Evolutionary conservation across 2,113 vertebrate species (phyloP).

Genomic region (Corythornis vintsioides): DNA sequence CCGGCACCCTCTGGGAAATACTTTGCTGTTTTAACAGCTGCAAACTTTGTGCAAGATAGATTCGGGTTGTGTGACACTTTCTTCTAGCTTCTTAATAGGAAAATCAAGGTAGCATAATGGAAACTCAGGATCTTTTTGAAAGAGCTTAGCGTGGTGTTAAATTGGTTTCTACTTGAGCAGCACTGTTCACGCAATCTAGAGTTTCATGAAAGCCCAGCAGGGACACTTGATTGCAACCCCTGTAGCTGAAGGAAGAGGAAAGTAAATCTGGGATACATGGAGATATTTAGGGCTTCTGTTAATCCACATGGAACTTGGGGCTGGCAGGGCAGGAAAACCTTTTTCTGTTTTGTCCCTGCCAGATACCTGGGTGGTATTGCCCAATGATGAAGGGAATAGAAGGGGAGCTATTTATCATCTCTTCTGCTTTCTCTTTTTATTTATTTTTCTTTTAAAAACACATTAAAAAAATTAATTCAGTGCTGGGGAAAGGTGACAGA

Average conservation of each 20-base stretch:
- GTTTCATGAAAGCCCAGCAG: background rate
- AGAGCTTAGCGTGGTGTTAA: background rate
- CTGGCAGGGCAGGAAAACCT: background rate
- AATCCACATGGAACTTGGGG: background rate
- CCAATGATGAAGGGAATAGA: background rate
- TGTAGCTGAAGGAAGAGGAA: background rate
- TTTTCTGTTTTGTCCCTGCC: background rate
- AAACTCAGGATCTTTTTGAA: background rate
- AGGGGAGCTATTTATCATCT: conserved; percentile 52
- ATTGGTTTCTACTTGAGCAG: background rate
- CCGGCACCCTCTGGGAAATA: background rate
- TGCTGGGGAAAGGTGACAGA: conserved; percentile 60
- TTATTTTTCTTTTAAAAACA: conserved; percentile 63
- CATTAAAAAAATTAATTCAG: conserved; percentile 59
- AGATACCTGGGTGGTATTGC: conserved; percentile 52
- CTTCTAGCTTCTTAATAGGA: background rate
- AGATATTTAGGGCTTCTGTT: background rate
- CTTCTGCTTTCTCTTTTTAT: conserved; percentile 48
- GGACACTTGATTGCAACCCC: background rate
- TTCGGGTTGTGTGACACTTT: background rate
- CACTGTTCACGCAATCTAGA: background rate
- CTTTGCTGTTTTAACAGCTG: conserved; percentile 57
- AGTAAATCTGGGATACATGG: background rate
- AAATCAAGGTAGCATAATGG: background rate
- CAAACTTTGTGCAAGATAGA: background rate